Percentiles rank a stretch among this genome's conserved stretches.
phyloP scores from a whole-genome alignment of 2,113 vertebrate species.

The Chunga burmeisteri region DNA sequence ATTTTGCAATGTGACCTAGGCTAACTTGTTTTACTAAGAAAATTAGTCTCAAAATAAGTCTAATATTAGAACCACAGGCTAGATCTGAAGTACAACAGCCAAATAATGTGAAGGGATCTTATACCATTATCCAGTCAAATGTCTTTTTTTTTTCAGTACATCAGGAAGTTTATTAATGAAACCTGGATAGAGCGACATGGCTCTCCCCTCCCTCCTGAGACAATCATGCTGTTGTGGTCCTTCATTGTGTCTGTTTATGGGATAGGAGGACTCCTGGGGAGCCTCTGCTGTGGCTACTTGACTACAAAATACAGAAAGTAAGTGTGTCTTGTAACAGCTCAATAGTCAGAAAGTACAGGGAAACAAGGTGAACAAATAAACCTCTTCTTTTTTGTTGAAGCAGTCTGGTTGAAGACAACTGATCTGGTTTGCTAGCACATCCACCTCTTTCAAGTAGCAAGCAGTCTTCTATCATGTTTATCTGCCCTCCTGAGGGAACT shows the following conservation, averaged over 20 bases:
- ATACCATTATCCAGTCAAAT: neutral
- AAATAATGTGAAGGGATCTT: neutral
- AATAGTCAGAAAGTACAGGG: neutral
- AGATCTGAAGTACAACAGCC: neutral
- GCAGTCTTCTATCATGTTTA: neutral
- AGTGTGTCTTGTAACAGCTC: neutral
- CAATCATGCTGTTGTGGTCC: conserved; percentile 78
- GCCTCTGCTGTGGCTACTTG: conserved; percentile 75
- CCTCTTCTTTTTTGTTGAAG: neutral
- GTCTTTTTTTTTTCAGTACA: conserved; percentile 69
- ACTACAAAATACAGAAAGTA: conserved; percentile 79
- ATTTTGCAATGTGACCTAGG: neutral
- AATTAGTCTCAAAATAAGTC: neutral
- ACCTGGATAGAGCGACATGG: conserved; percentile 77
- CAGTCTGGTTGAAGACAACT: neutral
- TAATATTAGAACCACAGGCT: neutral
- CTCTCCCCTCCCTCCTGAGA: conserved; percentile 58
- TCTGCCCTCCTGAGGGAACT: neutral
- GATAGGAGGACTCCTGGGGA: conserved; percentile 75
- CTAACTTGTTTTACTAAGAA: neutral
- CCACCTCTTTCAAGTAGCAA: neutral
- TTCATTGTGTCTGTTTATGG: conserved; percentile 78
- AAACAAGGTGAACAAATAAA: neutral
- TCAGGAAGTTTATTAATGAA: conserved; percentile 85
- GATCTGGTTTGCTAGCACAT: neutral